These are phyloP conservation scores for Melanotaenia parkinsoni DNA, from an alignment of 2,797 vertebrate genomes.

Conservation along the genomic window DNA sequence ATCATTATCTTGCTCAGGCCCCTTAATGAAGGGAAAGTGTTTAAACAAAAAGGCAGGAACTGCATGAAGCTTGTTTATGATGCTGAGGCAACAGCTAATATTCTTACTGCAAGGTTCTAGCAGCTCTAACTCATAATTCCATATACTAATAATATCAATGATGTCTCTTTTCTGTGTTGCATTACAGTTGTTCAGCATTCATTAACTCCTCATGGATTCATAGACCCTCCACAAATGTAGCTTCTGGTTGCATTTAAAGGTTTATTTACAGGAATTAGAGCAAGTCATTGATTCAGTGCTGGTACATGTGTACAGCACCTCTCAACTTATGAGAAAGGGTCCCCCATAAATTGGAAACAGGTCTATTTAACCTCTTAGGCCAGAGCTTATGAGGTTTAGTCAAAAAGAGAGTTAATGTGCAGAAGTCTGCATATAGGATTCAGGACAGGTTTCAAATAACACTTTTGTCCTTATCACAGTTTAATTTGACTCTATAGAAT, in stretches of 20 bases:
- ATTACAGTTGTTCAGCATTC: background rate
- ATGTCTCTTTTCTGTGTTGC: background rate
- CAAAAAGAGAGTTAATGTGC: too few relatives aligned
- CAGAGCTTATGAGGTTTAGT: too few relatives aligned
- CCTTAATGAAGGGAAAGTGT: background rate
- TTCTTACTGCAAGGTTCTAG: background rate
- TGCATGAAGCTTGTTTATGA: background rate
- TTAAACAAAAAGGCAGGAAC: background rate
- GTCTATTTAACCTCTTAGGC: too few relatives aligned
- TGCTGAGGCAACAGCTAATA: background rate
- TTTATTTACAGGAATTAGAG: background rate
- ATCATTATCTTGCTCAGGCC: background rate
- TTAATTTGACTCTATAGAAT: conserved; percentile 38
- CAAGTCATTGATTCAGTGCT: too few relatives aligned
- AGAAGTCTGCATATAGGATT: conserved; percentile 3
- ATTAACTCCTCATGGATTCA: background rate
- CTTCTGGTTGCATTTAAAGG: background rate
- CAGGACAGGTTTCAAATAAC: conserved; percentile 1
- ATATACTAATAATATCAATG: background rate
- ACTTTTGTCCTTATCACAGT: conserved; percentile 20
- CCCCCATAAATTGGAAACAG: too few relatives aligned
- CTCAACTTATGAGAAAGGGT: too few relatives aligned
- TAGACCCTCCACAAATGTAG: background rate
- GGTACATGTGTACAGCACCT: too few relatives aligned
- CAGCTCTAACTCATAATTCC: background rate